phyloP scores from a whole-genome alignment of 2,797 vertebrate species.

The Aulostomus chinensis region DNA sequence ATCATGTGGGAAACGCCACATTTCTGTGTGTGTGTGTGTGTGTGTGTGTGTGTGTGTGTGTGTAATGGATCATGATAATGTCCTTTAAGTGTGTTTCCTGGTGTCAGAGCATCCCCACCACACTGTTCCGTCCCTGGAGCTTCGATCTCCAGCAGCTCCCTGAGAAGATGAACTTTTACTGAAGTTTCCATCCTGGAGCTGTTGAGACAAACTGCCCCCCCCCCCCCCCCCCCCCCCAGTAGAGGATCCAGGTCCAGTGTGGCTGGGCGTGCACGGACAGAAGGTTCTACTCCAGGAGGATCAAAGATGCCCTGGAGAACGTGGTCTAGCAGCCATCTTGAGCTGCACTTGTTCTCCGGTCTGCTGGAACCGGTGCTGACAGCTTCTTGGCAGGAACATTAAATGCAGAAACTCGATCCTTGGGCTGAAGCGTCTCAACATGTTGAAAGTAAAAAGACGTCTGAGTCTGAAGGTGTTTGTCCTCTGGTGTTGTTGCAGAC shows the following conservation, averaged over 20 bases:
- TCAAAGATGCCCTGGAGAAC: no score
- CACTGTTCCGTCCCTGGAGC: no score
- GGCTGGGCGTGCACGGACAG: not conserved
- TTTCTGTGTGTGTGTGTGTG: no score
- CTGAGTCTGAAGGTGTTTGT: constrained; percentile 15
- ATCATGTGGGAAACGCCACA: no score
- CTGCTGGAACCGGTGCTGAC: not conserved
- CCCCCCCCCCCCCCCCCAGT: no score
- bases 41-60: no score
- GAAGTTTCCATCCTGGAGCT: no score
- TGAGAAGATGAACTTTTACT: constrained; percentile 13
- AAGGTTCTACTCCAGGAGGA: not conserved
- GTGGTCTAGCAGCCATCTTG: no score
- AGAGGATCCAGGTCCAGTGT: not conserved
- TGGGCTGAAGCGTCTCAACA: not conserved
- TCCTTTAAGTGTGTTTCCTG: no score
- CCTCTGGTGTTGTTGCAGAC: constrained; percentile 75
- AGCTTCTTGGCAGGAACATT: not conserved
- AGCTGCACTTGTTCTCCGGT: not conserved
- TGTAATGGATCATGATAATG: no score
- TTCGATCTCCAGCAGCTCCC: constrained; percentile 17
- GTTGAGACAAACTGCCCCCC: no score
- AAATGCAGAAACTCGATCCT: not conserved
- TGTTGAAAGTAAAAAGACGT: not conserved
- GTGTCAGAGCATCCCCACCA: no score